Conservation (phyloP, 2,113 vertebrate species). For the Petroica traversi region DNA sequence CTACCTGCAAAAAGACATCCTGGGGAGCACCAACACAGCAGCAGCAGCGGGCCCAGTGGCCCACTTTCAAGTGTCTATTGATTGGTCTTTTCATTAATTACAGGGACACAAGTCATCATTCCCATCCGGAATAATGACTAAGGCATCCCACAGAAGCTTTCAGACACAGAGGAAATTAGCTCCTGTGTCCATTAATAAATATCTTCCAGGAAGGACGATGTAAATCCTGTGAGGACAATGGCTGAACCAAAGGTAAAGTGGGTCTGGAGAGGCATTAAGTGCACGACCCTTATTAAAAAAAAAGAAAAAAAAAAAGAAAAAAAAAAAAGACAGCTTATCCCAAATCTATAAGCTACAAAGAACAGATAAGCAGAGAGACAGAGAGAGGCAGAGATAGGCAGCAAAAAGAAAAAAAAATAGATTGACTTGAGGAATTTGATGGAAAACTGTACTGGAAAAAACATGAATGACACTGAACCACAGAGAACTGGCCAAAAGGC, state of each 20-base stretch:
- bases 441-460: conserved; percentile 55
- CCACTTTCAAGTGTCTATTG: background rate
- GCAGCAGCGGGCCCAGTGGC: background rate
- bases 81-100: background rate
- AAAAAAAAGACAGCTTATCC: background rate
- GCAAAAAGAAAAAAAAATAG: conserved; percentile 53
- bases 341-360: conserved; percentile 33
- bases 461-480: conserved; percentile 56
- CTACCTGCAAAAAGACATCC: background rate
- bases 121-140: background rate
- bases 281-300: background rate
- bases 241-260: background rate
- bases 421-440: conserved; percentile 49
- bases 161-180: conserved; percentile 1
- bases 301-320: background rate
- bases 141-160: background rate
- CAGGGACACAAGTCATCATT: background rate
- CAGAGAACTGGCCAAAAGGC: conserved; percentile 37
- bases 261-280: conserved; percentile 46
- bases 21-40: conserved; percentile 25
- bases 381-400: conserved; percentile 56
- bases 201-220: background rate
- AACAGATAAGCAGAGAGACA: conserved; percentile 60
- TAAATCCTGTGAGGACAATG: background rate
- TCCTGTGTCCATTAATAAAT: background rate